Percentiles rank a stretch among this genome's conserved stretches.
Conservation (phyloP, 2,113 vertebrate genomes). For the Xiphorhynchus elegans region DNA sequence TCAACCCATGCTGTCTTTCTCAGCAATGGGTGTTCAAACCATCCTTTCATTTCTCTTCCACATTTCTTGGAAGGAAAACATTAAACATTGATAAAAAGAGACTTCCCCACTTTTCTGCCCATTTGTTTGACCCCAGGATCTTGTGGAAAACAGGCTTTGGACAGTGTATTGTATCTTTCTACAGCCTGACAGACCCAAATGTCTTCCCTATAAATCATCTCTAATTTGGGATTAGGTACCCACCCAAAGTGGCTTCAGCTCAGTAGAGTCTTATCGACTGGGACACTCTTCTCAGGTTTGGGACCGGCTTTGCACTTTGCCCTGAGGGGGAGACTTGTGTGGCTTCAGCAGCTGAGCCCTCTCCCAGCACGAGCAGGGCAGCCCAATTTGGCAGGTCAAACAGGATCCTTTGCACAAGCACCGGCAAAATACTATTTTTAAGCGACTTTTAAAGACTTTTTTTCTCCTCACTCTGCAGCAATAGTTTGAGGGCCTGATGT, state of each 20-base stretch:
- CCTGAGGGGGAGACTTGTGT: not conserved
- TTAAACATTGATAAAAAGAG: not conserved
- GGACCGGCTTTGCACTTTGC: not conserved
- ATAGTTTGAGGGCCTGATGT: not conserved
- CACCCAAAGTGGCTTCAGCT: not conserved
- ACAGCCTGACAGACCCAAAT: not conserved
- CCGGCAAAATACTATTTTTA: not conserved
- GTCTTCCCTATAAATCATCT: not conserved
- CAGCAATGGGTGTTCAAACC: not conserved
- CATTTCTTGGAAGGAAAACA: not conserved
- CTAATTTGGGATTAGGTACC: not conserved
- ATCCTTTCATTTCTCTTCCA: not conserved
- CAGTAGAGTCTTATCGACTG: not conserved
- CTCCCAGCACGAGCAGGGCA: not conserved
- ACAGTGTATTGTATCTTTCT: not conserved
- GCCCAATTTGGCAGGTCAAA: not conserved
- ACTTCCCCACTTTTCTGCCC: not conserved
- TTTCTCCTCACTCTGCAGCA: accelerated
- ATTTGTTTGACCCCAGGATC: not conserved
- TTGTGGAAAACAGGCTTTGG: not conserved
- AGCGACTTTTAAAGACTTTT: not conserved
- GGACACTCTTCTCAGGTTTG: not conserved
- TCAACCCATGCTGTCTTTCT: not conserved
- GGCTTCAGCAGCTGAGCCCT: not conserved
- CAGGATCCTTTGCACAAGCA: accelerated